Evolutionary conservation across 2,797 vertebrate species (phyloP).

Genomic region (Mycteria americana): DNA sequence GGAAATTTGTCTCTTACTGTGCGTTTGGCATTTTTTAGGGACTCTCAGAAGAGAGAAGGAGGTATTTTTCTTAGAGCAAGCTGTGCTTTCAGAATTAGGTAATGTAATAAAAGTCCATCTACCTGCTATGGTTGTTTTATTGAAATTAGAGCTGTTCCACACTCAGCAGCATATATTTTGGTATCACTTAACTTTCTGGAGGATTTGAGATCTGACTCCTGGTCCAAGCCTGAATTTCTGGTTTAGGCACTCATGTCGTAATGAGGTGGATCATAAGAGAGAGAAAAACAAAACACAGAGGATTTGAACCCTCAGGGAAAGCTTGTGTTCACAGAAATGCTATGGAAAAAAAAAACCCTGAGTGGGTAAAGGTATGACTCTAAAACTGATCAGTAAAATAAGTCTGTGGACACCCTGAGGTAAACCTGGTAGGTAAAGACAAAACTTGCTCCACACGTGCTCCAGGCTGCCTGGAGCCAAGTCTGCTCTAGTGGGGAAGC

Average conservation of each 20-base stretch:
- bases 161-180: neutral
- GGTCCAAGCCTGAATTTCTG: neutral
- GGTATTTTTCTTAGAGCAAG: neutral
- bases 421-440: neutral
- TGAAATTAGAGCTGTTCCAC: neutral
- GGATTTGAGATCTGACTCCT: neutral
- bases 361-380: neutral
- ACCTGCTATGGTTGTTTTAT: neutral
- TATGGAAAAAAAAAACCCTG: neutral
- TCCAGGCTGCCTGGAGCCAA: neutral
- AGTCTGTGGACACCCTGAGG: neutral
- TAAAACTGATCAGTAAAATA: neutral
- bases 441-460: fast-evolving
- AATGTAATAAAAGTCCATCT: neutral
- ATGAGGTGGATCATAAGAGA: neutral
- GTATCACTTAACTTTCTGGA: neutral
- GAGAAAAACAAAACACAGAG: neutral
- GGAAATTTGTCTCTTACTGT: neutral
- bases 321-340: neutral
- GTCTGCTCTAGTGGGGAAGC: neutral
- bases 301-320: neutral
- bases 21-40: neutral
- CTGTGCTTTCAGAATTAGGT: neutral
- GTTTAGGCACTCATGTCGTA: fast-evolving
- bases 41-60: neutral